Conservation (phyloP, 2,113 vertebrate species). For the Tragelaphus strepsiceros region DNA sequence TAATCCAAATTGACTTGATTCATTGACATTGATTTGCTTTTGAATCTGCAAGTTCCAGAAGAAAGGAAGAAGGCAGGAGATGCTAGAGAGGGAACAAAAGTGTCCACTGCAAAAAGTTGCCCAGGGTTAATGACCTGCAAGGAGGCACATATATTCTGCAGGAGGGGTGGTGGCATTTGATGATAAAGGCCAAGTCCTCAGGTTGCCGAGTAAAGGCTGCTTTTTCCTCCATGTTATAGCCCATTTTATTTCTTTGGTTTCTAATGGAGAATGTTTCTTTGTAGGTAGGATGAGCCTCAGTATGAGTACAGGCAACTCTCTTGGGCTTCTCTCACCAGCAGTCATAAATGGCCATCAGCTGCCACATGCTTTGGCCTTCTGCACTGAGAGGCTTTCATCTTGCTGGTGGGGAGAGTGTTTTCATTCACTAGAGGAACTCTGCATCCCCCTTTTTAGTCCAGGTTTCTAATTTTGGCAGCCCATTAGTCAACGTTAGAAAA, state of each 20-base stretch:
- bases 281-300: neutral
- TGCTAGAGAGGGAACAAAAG: neutral
- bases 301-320: neutral
- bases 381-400: too few relatives aligned
- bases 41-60: neutral
- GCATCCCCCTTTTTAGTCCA: neutral
- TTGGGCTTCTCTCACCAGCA: neutral
- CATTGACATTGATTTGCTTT: neutral
- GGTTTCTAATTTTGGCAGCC: neutral
- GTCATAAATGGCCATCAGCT: neutral
- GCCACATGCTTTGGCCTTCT: neutral
- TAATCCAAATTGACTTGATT: neutral
- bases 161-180: neutral
- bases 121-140: neutral
- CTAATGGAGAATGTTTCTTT: neutral
- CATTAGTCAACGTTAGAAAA: neutral
- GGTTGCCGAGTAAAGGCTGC: too few relatives aligned
- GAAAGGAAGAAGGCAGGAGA: neutral
- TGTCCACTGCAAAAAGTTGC: neutral
- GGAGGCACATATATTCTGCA: neutral
- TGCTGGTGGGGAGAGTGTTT: neutral
- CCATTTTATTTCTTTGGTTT: neutral
- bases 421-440: neutral
- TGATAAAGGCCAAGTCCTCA: neutral
- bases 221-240: neutral